Evolutionary conservation across 2,888 invertebrate species (phyloP).

Genomic region (Kuschelorhynchus macadamiae): DNA sequence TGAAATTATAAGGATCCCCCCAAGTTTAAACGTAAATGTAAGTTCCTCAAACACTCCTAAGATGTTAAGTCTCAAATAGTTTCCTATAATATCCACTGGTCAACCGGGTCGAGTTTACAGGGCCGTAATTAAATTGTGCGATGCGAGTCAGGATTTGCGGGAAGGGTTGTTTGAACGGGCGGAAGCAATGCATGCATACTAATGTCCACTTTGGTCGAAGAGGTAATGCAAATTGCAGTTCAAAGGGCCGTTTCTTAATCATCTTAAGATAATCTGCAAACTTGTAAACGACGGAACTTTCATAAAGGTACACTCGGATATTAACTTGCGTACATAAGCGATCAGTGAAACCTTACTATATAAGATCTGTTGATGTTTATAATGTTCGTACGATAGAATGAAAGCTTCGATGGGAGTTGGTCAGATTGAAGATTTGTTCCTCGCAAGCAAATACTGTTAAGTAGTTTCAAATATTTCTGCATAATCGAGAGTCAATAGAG

Average conservation of each 20-base stretch:
- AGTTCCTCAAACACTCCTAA: constrained; percentile 63
- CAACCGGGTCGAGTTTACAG: constrained; percentile 60
- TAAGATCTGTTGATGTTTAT: too few species aligned
- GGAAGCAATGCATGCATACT: constrained; percentile 65
- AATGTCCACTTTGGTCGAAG: constrained; percentile 58
- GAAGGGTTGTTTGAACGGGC: constrained; percentile 62
- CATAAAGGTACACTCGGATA: constrained; percentile 53
- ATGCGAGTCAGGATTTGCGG: constrained; percentile 54
- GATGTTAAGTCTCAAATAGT: constrained; percentile 68
- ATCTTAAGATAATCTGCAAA: constrained; percentile 60
- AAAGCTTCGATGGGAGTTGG: too few species aligned
- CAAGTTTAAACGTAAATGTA: constrained; percentile 63
- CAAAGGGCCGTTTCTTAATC: constrained; percentile 58
- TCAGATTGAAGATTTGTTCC: too few species aligned
- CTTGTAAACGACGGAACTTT: constrained; percentile 50
- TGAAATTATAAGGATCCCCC: constrained; percentile 48
- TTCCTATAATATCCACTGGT: constrained; percentile 68
- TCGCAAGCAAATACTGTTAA: too few species aligned
- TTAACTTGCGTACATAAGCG: constrained; percentile 14
- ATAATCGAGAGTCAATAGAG: too few species aligned
- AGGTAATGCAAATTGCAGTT: constrained; percentile 61
- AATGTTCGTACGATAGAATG: too few species aligned
- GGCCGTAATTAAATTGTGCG: constrained; percentile 68
- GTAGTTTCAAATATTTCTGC: too few species aligned
- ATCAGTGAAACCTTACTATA: not conserved